Evolutionary conservation across 1,140 invertebrate genomes (phyloP).

Genomic region (Zophobas morio): DNA sequence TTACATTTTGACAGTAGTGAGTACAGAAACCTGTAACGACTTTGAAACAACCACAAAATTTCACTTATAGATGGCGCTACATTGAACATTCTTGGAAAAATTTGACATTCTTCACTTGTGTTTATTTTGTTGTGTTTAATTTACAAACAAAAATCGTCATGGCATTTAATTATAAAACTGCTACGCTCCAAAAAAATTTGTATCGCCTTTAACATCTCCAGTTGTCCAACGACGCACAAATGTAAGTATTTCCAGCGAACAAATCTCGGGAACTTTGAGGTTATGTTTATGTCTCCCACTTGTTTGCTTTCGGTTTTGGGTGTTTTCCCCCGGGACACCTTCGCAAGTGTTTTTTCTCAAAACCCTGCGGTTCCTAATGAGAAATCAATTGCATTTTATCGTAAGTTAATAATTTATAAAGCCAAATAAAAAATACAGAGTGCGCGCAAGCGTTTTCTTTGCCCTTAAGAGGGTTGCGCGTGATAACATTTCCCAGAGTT

Average conservation of each 20-base stretch:
- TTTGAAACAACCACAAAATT: neutral
- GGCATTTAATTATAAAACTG: too few relatives aligned
- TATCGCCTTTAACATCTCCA: too few relatives aligned
- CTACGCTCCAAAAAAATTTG: neutral
- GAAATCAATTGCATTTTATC: conserved; percentile 38
- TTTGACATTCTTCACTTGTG: neutral
- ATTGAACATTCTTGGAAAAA: neutral
- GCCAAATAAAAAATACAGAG: conserved; percentile 5
- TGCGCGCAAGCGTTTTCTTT: conserved; percentile 28
- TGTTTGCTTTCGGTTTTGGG: neutral
- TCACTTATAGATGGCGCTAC: neutral
- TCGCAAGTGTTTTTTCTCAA: neutral
- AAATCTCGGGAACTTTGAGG: neutral
- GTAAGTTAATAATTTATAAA: conserved; percentile 41
- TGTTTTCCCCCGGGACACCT: too few relatives aligned
- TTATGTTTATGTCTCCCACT: neutral
- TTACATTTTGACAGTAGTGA: too few relatives aligned
- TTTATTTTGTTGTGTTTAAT: neutral
- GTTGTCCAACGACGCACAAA: neutral
- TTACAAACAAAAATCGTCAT: neutral
- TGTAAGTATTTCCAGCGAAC: neutral
- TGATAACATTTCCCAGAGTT: conserved; percentile 32
- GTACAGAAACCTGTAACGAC: neutral
- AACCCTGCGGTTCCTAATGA: conserved; percentile 21
- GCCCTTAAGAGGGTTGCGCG: conserved; percentile 33